Percentiles rank a stretch among this genome's conserved stretches.
Conservation (phyloP, 2,888 invertebrate genomes). For the Cheilosia variabilis region DNA sequence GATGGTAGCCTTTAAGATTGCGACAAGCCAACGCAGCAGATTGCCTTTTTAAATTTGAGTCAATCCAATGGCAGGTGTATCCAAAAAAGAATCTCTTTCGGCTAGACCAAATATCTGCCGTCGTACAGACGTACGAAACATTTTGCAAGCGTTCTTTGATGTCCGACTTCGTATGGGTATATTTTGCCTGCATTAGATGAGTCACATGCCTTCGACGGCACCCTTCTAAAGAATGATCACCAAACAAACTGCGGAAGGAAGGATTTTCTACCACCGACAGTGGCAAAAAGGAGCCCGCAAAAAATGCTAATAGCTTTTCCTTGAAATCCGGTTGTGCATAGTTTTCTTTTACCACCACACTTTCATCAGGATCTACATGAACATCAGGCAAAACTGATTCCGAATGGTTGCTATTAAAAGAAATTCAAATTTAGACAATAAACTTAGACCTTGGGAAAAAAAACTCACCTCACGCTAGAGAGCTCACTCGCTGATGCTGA, state of each 20-base stretch:
- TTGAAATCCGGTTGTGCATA: not conserved
- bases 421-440: too few species aligned
- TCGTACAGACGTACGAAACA: constrained; percentile 17
- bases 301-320: not conserved
- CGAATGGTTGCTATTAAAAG: not conserved
- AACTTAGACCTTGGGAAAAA: not conserved
- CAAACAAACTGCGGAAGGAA: not conserved
- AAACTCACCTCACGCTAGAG: not conserved
- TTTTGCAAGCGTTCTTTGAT: not conserved
- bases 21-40: not conserved
- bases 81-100: constrained; percentile 22
- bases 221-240: not conserved
- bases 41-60: not conserved
- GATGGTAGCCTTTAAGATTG: not conserved
- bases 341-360: not conserved
- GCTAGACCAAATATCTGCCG: constrained; percentile 53
- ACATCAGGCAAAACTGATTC: not conserved
- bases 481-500: not conserved
- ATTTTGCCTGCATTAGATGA: not conserved
- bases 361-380: not conserved
- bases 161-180: not conserved
- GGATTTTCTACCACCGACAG: not conserved
- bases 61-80: not conserved
- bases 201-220: not conserved
- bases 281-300: not conserved